Conservation (phyloP, 2,113 vertebrate species). For the Cercopithecus mona region DNA sequence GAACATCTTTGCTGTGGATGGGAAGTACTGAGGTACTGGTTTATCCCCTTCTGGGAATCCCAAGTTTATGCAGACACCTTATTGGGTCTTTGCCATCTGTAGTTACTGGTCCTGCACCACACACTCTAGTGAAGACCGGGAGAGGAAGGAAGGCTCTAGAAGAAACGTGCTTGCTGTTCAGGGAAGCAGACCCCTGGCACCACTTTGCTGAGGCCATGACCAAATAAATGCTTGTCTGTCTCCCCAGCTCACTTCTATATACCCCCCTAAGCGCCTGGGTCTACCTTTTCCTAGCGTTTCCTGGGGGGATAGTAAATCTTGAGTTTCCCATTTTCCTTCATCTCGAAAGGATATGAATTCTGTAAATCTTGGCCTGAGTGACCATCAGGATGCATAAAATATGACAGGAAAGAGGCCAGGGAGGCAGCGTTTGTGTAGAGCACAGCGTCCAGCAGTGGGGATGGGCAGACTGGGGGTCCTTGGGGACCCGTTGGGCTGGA, state of each 20-base stretch:
- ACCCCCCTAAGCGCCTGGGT: background rate
- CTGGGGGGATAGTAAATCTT: slow-evolving; percentile 82
- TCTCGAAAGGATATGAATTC: slow-evolving; percentile 83
- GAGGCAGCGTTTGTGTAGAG: background rate
- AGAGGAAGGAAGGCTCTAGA: background rate
- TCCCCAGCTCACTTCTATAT: background rate
- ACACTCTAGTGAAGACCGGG: background rate
- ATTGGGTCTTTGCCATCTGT: background rate
- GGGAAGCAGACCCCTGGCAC: background rate
- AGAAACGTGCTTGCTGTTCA: background rate
- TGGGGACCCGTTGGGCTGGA: background rate
- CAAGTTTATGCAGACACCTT: background rate
- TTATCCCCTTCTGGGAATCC: no score
- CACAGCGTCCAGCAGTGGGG: background rate
- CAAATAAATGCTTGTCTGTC: background rate
- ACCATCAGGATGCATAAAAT: slow-evolving; percentile 81
- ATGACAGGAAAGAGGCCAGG: slow-evolving; percentile 78
- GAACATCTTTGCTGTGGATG: background rate
- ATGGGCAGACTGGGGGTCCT: background rate
- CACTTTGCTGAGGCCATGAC: background rate
- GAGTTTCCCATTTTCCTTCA: slow-evolving; percentile 73
- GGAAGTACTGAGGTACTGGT: background rate
- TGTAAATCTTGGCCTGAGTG: slow-evolving; percentile 78
- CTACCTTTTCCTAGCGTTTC: slow-evolving; percentile 74
- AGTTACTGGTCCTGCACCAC: no score